Evolutionary conservation across 2,888 invertebrate genomes (phyloP).

Genomic region (Rotaria macrura): DNA sequence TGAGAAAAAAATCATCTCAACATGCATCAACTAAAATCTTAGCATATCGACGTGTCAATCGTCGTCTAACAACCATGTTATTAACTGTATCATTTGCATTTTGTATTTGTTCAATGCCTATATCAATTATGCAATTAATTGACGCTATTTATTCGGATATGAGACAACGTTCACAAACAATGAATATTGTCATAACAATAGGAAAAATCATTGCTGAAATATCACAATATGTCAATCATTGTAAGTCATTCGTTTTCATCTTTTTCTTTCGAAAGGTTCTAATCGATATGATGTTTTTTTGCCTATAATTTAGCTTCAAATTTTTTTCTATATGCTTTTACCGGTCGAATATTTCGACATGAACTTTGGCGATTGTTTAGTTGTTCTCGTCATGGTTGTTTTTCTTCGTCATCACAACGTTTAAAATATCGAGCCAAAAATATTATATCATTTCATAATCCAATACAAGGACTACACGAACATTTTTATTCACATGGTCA

Average conservation of each 20-base stretch:
- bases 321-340: constrained; percentile 42
- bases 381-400: not conserved
- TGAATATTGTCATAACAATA: not conserved
- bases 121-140: constrained; percentile 39
- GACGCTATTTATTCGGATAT: constrained; percentile 31
- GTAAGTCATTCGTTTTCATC: not conserved
- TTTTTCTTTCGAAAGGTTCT: constrained; percentile 34
- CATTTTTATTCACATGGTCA: not conserved
- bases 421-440: not conserved
- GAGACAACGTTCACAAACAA: not conserved
- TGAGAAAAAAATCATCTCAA: not conserved
- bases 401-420: not conserved
- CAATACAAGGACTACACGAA: not conserved
- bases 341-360: constrained; percentile 40
- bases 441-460: not conserved
- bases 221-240: constrained; percentile 2
- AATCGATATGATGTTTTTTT: constrained; percentile 36
- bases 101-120: constrained; percentile 39
- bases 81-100: constrained; percentile 40
- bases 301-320: constrained; percentile 35
- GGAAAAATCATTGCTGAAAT: constrained; percentile 12
- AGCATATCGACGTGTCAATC: not conserved
- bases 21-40: not conserved
- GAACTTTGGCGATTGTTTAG: constrained; percentile 36
- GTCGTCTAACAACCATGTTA: constrained; percentile 39